Conservation (phyloP, 2,888 invertebrate genomes). For the Agriopis marginaria region DNA sequence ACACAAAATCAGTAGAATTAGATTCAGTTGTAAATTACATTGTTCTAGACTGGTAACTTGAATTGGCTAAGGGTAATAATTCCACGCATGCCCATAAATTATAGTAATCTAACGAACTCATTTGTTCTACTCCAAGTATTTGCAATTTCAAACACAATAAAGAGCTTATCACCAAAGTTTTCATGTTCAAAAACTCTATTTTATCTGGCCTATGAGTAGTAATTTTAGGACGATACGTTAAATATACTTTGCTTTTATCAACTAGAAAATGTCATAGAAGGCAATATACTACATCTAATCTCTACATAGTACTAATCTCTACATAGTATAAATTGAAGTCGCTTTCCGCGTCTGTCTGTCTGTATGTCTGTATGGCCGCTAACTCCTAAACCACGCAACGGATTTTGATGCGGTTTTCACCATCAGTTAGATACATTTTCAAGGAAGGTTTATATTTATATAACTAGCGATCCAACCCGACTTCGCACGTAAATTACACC, state of each 20-base stretch:
- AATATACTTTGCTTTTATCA: neutral
- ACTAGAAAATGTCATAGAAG: too few species aligned
- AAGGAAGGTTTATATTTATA: too few species aligned
- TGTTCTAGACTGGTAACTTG: neutral
- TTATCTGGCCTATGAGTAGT: neutral
- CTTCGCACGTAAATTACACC: too few species aligned
- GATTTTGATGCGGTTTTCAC: too few species aligned
- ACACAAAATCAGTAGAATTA: neutral
- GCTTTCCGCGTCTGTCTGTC: too few species aligned
- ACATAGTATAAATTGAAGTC: too few species aligned
- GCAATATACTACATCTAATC: too few species aligned
- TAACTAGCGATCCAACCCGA: too few species aligned
- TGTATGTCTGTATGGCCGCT: too few species aligned
- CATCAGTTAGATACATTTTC: too few species aligned
- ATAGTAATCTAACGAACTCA: conserved; percentile 20
- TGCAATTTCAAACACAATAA: conserved; percentile 22
- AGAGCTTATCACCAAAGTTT: conserved; percentile 21
- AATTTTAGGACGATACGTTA: neutral
- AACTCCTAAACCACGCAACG: too few species aligned
- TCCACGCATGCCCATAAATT: conserved; percentile 13
- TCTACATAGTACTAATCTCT: too few species aligned
- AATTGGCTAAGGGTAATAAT: conserved; percentile 13
- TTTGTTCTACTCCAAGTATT: conserved; percentile 22
- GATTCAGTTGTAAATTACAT: conserved; percentile 5
- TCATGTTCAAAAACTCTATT: conserved; percentile 10